Base-by-base conservation (phyloP, 2,113 vertebrate genomes). In the Phasianus colchicus region DNA sequence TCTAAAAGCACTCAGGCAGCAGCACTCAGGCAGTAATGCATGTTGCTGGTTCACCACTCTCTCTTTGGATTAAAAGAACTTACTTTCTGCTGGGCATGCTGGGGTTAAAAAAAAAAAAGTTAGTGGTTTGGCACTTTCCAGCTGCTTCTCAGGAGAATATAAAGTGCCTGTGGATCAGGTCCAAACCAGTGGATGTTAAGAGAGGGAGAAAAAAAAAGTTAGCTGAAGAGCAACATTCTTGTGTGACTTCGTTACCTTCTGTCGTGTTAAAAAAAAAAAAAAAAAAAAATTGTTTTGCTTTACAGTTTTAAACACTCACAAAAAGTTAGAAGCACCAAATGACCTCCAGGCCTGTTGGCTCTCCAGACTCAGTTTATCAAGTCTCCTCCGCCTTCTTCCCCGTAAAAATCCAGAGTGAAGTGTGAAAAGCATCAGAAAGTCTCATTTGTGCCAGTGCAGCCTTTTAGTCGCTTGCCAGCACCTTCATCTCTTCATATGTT, bases 401-500 rank as follows among this genome's bases (percentile, higher is more conserved):
- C 92, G 93, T 98, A 97, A 98, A 98, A 97, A 95, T 93, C 95
- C 96, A 96, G 94, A 97, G 97, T 96, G 97, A 98, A 97, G 98
- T 98, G 98, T 98, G 98, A 98, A 98, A 98, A 98, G 97, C 97
- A 98, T 98, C 98, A 98, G 98, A 98, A 98, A 97, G 90, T 96
- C 97, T 97, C 96, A 96, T 96, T 96, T 96, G 96, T 98, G 98
- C 98, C 98, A 98, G 97, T 96, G 94, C 96, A 97, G 97, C 95
- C 98, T 97, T 98, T 97, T 97, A 97, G 97, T 96, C 9, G 73
- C 97, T 98, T 98, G 98, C 98, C 98, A 98, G 98, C 97, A 97
- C 97, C 98, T 97, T 98, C 98, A 98, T 97, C 98, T 98, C 97
- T 97, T 98, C 98, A 98, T 98, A 97, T 98, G 98, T 97, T 99